Conservation (phyloP, 2,888 invertebrate genomes). For the Drosophila prolongata region DNA sequence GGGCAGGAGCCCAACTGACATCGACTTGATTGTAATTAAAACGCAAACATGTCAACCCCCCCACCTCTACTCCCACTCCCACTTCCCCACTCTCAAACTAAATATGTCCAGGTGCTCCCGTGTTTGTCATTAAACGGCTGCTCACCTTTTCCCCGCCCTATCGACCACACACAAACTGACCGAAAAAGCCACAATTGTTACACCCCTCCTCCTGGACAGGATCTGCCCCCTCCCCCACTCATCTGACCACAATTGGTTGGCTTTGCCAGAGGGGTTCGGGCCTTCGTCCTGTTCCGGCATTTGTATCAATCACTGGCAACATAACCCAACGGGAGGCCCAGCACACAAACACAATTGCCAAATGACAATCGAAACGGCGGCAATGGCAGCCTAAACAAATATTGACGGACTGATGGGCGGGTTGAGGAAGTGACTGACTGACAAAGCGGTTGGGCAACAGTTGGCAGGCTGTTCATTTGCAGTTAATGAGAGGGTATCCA, state of each 20-base stretch:
- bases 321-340: slow-evolving; percentile 19
- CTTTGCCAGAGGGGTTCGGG: slow-evolving; percentile 3
- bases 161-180: slow-evolving; percentile 64
- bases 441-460: slow-evolving; percentile 46
- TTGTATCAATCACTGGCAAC: slow-evolving; percentile 72
- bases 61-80: background rate
- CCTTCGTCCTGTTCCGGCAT: slow-evolving; percentile 35
- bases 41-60: slow-evolving; percentile 57
- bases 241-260: slow-evolving; percentile 67
- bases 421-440: slow-evolving; percentile 17
- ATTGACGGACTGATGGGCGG: slow-evolving; percentile 52
- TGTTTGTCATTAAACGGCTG: slow-evolving; percentile 71
- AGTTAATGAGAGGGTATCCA: slow-evolving; percentile 11
- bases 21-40: slow-evolving; percentile 73
- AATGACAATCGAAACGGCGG: slow-evolving; percentile 67
- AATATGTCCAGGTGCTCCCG: slow-evolving; percentile 51
- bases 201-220: slow-evolving; percentile 26
- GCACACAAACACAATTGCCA: slow-evolving; percentile 62
- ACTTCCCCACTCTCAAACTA: background rate
- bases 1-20: slow-evolving; percentile 28
- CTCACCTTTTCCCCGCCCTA: slow-evolving; percentile 1
- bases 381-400: slow-evolving; percentile 64
- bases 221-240: background rate
- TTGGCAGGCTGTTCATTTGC: slow-evolving; percentile 42
- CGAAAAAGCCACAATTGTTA: slow-evolving; percentile 72